A percentile compares a stretch with the other conserved stretches of the same genome.
Evolutionary conservation across 2,797 vertebrate species (phyloP).

Genomic region (Enteromius treurensis): DNA sequence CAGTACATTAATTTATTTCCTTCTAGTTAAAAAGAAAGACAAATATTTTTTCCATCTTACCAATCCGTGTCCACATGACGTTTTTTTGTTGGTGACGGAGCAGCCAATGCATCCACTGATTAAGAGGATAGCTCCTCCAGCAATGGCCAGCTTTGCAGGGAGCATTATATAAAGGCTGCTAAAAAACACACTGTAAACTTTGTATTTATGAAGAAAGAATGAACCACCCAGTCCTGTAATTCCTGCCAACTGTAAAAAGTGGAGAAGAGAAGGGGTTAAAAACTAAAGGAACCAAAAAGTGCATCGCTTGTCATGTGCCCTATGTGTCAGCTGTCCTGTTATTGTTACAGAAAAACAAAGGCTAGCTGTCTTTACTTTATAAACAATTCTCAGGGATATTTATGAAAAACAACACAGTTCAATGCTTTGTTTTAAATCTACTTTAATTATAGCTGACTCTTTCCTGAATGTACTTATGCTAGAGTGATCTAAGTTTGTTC

Average conservation of each 20-base stretch:
- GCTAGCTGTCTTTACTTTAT: background rate
- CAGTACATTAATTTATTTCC: background rate
- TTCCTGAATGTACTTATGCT: background rate
- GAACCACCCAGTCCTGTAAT: slow-evolving; percentile 8
- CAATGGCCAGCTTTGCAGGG: slow-evolving; percentile 16
- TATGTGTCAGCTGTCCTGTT: background rate
- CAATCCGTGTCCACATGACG: slow-evolving; percentile 21
- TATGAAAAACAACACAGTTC: background rate
- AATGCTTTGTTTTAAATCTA: background rate
- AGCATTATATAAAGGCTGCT: slow-evolving; percentile 6
- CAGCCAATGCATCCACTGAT: slow-evolving; percentile 25
- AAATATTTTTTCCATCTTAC: background rate
- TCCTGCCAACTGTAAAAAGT: slow-evolving; percentile 19
- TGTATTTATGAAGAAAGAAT: slow-evolving; percentile 33
- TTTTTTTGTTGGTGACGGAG: background rate
- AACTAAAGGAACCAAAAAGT: background rate
- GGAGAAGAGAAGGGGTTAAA: background rate
- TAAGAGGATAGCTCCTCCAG: slow-evolving; percentile 9
- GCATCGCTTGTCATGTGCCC: background rate
- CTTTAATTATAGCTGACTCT: background rate
- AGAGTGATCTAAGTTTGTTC: background rate
- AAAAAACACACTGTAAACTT: background rate
- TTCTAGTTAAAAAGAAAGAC: background rate
- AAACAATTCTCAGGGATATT: background rate
- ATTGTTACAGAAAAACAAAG: background rate